phyloP scores from a whole-genome alignment of 2,797 vertebrate species.

The Hippopotamyrus pictus region DNA sequence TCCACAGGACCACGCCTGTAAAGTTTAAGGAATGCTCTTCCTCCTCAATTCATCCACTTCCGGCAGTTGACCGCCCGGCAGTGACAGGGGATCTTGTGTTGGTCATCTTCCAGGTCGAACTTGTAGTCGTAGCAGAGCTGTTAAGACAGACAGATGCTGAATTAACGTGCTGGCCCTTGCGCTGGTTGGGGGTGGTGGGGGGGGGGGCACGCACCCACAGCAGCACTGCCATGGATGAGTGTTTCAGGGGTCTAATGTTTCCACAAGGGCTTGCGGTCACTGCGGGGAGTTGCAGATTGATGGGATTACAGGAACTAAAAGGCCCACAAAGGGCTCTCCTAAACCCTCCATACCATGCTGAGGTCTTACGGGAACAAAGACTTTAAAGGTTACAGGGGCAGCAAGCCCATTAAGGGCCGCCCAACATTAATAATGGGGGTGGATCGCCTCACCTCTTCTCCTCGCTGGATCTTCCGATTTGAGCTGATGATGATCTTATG shows the following conservation, averaged over 20 bases:
- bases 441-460: constrained; percentile 77
- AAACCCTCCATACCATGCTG: not conserved
- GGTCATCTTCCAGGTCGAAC: constrained; percentile 97
- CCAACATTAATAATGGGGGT: not conserved
- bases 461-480: constrained; percentile 88
- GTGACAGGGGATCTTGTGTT: constrained; percentile 98
- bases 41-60: constrained; percentile 91
- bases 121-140: constrained; percentile 96
- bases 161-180: not conserved
- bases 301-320: not conserved
- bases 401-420: not conserved
- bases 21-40: constrained; percentile 58
- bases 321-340: not conserved
- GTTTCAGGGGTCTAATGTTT: not conserved
- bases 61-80: constrained; percentile 95
- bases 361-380: not conserved
- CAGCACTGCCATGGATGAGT: not conserved
- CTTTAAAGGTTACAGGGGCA: not conserved
- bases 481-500: constrained; percentile 98
- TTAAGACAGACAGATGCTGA: not conserved
- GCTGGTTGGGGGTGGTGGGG: not conserved
- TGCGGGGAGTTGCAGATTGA: not conserved
- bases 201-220: not conserved
- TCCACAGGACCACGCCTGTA: not conserved
- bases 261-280: not conserved